phyloP scores from a whole-genome alignment of 1,140 invertebrate species.

The Pygmarrhopalites habei region DNA sequence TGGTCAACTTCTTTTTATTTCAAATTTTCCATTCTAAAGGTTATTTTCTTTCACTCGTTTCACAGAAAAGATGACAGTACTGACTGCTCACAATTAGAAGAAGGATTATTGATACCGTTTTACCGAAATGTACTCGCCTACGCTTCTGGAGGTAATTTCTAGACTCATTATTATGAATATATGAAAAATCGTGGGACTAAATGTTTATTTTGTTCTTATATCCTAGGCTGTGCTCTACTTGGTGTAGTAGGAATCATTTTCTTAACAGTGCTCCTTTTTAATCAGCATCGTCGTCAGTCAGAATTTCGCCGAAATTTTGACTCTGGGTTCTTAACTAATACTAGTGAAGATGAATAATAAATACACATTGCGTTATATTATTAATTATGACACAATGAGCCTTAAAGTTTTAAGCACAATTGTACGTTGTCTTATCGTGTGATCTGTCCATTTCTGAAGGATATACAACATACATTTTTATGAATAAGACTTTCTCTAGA shows the following conservation, averaged over 20 bases:
- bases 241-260: conserved; percentile 16
- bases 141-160: conserved; percentile 24
- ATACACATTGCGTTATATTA: no score
- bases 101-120: conserved; percentile 8
- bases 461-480: no score
- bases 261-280: conserved; percentile 11
- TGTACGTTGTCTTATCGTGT: no score
- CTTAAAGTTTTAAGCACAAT: no score
- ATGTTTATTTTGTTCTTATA: not conserved
- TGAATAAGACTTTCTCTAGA: no score
- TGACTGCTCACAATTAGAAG: not conserved
- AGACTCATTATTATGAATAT: not conserved
- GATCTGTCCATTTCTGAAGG: no score
- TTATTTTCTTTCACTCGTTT: not conserved
- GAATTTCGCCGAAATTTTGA: no score
- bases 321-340: no score
- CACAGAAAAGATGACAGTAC: not conserved
- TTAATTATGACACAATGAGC: no score
- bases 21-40: not conserved
- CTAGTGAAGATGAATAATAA: no score
- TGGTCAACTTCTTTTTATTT: conserved; percentile 17
- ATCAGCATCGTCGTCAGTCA: no score
- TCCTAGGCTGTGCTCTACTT: conserved; percentile 18
- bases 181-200: not conserved
- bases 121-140: conserved; percentile 25